Base-by-base conservation (phyloP, 2,797 vertebrate species). In the Natrix natrix region DNA sequence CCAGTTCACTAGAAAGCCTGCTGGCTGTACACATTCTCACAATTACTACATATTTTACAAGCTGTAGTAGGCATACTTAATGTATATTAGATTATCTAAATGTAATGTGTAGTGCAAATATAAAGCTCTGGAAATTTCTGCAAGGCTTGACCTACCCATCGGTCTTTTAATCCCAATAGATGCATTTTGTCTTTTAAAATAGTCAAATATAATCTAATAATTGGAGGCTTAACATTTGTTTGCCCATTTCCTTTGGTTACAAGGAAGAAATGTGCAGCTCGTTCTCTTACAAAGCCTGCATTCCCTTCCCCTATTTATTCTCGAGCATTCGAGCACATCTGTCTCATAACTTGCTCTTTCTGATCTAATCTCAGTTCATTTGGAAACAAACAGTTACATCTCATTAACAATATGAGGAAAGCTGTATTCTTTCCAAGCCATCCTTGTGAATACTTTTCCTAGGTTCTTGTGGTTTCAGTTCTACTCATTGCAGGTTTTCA, bases 31-130 rank as follows among this genome's bases (percentile, higher is more conserved):
- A 54, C 22, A 91, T 91, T 22, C 12, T 52, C 14, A 59, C 87
- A 37, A 55, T 92, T 26, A 32, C 63, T 92, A 7, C 52, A 86
- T 69, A 88, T 63, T 92, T 93, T 90, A 74, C 54, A 91, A 16
- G 69, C 63, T 87, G 78, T 90, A 37, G 43, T 90, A 11, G 61
- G 1, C 43, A 59, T 4, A 12, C 61, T 88, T 92, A 92, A 69
- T 48, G 4, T 63, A 10, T 91, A 66, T 61, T 32, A 16, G 55
- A 92, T 22, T n/a, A 59, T 32, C 32, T 55, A 3, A 32, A 57
- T 87, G 54, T 90, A 63, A 92, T 83, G 88, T 92, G 91, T 91
- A 54, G 13, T 14, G 28, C 74, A 83, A 78, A 8, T 56, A 37
- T 16, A 32, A 91, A 88, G 4, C 32, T 69, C 26, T 32, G 86